These are phyloP conservation scores for Ephydatia muelleri DNA, from an alignment of 37 sponge, comb jelly and placozoan genomes.

Conservation along the genomic window DNA sequence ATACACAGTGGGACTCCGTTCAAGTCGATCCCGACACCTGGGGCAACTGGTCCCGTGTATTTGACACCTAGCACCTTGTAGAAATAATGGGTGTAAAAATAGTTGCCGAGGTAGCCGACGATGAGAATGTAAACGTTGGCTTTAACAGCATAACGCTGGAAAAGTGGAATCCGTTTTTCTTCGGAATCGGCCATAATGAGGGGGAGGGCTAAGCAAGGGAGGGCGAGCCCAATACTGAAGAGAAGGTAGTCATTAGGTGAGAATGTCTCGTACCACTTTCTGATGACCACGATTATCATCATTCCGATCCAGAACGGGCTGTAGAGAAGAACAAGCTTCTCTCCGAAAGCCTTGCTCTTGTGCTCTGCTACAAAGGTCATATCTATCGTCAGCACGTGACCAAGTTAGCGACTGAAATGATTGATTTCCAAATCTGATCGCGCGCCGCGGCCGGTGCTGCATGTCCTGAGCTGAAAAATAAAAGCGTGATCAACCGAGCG, in stretches of 20 bases:
- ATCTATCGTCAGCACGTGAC: neutral
- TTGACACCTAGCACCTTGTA: constrained; percentile 59
- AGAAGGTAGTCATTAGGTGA: constrained; percentile 47
- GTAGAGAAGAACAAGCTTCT: constrained; percentile 40
- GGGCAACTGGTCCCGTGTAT: constrained; percentile 59
- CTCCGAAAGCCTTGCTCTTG: constrained; percentile 57
- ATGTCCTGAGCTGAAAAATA: too few relatives aligned
- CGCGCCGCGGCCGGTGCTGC: too few relatives aligned
- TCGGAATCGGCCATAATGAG: constrained; percentile 26
- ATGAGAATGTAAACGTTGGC: constrained; percentile 60
- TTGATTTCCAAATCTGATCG: too few relatives aligned
- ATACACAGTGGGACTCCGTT: constrained; percentile 58
- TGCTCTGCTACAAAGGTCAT: constrained; percentile 20
- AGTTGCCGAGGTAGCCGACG: constrained; percentile 50
- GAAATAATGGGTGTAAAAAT: constrained; percentile 77
- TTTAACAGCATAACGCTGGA: constrained; percentile 47
- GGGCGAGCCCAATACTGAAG: constrained; percentile 6
- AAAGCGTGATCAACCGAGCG: too few relatives aligned
- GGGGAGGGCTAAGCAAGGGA: constrained; percentile 39
- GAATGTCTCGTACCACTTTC: constrained; percentile 39
- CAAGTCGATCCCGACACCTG: constrained; percentile 33
- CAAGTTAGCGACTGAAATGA: too few relatives aligned
- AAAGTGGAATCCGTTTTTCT: constrained; percentile 34
- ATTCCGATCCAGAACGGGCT: constrained; percentile 48
- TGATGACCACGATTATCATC: constrained; percentile 40